Percentiles rank a stretch among this genome's conserved stretches.
Conservation (phyloP, 1,140 invertebrate species). For the Mycetomoellerius zeteki region DNA sequence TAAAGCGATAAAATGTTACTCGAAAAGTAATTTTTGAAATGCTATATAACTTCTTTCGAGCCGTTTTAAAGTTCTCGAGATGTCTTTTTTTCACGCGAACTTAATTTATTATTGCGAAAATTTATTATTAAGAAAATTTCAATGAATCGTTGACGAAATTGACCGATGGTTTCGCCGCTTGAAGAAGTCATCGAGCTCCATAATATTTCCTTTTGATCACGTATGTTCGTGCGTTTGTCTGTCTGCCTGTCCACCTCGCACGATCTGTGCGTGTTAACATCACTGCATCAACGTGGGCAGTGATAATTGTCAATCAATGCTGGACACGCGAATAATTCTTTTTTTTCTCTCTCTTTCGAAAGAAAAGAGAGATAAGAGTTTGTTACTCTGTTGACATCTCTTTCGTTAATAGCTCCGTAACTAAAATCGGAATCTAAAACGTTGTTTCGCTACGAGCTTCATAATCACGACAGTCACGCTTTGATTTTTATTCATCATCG, state of each 20-base stretch:
- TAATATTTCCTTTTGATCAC: slow-evolving; percentile 46
- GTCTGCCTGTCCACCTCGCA: slow-evolving; percentile 3
- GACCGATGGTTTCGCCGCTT: slow-evolving; percentile 28
- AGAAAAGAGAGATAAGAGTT: not conserved
- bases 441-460: not conserved
- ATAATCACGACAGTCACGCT: not conserved
- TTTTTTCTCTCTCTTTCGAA: not conserved
- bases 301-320: slow-evolving; percentile 57
- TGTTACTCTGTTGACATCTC: not conserved
- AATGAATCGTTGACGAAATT: slow-evolving; percentile 49
- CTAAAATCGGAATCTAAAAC: slow-evolving; percentile 30
- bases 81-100: not conserved
- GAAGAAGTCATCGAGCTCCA: slow-evolving; percentile 38
- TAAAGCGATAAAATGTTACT: not conserved
- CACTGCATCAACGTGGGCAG: slow-evolving; percentile 59
- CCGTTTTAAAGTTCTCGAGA: not conserved
- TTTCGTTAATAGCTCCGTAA: slow-evolving; percentile 26
- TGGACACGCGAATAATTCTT: slow-evolving; percentile 30
- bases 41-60: not conserved
- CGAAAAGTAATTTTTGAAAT: not conserved
- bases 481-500: slow-evolving; percentile 18
- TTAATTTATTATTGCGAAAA: slow-evolving; percentile 30
- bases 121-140: not conserved
- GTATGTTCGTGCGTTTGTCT: slow-evolving; percentile 7
- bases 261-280: slow-evolving; percentile 53